Evolutionary conservation across 1,140 invertebrate species (phyloP).

Genomic region (Drosophila pseudoobscura): DNA sequence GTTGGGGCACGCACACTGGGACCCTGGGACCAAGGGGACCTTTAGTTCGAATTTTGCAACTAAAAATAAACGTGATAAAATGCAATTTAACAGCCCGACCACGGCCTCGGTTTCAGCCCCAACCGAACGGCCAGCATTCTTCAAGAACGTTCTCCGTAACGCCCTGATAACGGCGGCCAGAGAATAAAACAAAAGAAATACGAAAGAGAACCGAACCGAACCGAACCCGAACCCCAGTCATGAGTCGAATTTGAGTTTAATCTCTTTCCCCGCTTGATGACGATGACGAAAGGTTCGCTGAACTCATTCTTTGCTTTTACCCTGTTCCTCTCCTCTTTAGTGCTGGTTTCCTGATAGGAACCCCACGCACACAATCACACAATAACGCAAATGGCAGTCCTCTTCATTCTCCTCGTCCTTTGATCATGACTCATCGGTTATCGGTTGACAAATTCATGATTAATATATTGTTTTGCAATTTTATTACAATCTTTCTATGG

Average conservation of each 20-base stretch:
- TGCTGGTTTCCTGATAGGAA: constrained; percentile 9
- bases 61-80: constrained; percentile 82
- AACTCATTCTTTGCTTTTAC: constrained; percentile 41
- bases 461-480: constrained; percentile 27
- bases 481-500: constrained; percentile 39
- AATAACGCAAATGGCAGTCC: not conserved
- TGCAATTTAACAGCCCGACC: constrained; percentile 53
- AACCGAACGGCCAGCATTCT: constrained; percentile 5
- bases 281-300: constrained; percentile 62
- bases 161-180: constrained; percentile 30
- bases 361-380: not conserved
- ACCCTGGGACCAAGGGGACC: no score
- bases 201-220: constrained; percentile 2
- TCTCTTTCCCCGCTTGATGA: constrained; percentile 40
- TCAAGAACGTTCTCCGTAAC: constrained; percentile 32
- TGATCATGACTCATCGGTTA: constrained; percentile 32
- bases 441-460: constrained; percentile 28
- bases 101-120: no score
- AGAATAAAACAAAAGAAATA: constrained; percentile 29
- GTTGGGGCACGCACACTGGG: constrained; percentile 34
- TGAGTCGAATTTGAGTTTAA: constrained; percentile 70
- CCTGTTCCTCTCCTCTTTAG: not conserved
- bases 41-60: constrained; percentile 51
- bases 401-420: constrained; percentile 18
- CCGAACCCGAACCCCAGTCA: constrained; percentile 22